phyloP scores from a whole-genome alignment of 2,888 invertebrate species.

The Perdita meconis region DNA sequence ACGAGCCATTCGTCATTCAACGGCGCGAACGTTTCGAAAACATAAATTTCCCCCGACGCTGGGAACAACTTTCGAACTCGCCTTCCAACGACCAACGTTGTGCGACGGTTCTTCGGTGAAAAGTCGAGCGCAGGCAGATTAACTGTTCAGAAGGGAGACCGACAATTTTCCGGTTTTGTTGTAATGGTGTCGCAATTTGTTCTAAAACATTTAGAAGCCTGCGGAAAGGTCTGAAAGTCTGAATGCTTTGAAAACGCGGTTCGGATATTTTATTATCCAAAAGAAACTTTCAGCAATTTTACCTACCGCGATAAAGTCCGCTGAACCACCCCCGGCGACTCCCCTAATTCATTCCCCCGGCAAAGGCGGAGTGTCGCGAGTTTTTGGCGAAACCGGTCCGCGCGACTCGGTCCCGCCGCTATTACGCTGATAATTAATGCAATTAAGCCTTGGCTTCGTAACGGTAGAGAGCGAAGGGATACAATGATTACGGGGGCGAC shows the following conservation, averaged over 20 bases:
- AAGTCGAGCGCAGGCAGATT: slow-evolving; percentile 37
- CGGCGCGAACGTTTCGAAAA: slow-evolving; percentile 55
- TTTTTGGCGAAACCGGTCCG: background rate
- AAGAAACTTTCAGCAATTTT: too few relatives aligned
- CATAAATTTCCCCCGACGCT: slow-evolving; percentile 59
- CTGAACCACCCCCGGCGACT: background rate
- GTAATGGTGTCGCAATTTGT: slow-evolving; percentile 11
- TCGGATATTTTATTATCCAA: too few relatives aligned
- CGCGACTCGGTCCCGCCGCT: background rate
- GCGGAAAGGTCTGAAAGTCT: too few relatives aligned
- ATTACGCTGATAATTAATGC: slow-evolving; percentile 50
- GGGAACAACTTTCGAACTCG: slow-evolving; percentile 50
- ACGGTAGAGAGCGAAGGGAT: slow-evolving; percentile 29
- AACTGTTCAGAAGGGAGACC: slow-evolving; percentile 38
- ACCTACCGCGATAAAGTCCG: background rate
- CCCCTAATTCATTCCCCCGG: background rate
- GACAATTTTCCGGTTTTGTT: slow-evolving; percentile 11
- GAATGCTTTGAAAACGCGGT: too few relatives aligned
- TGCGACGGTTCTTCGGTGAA: slow-evolving; percentile 17
- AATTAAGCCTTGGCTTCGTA: slow-evolving; percentile 45
- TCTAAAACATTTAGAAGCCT: too few relatives aligned
- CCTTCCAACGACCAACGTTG: background rate
- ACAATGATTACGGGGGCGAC: slow-evolving; percentile 51
- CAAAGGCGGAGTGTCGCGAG: background rate
- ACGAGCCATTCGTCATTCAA: slow-evolving; percentile 58